These are phyloP conservation scores for Amphimedon queenslandica DNA, from an alignment of 37 sponge, comb jelly and placozoan genomes.

Conservation along the genomic window DNA sequence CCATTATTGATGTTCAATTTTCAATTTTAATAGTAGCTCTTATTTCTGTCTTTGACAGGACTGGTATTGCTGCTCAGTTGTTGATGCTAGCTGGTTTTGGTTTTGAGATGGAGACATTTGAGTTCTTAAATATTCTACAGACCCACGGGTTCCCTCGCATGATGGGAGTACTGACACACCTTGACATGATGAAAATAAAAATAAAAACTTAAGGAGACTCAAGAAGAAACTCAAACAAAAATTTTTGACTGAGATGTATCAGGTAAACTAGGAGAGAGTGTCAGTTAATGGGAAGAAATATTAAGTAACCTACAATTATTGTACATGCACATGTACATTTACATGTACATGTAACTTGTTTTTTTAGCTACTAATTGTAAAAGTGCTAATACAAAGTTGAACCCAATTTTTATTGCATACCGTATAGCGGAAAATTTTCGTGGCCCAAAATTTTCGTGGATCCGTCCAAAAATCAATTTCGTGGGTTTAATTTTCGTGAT, in stretches of 20 bases:
- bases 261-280: conserved; percentile 52
- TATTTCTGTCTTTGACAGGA: too few relatives aligned
- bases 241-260: conserved; percentile 98
- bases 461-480: too few relatives aligned
- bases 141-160: conserved; percentile 95
- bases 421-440: too few relatives aligned
- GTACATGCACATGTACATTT: too few relatives aligned
- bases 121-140: conserved; percentile 96
- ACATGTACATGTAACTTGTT: too few relatives aligned
- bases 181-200: conserved; percentile 80
- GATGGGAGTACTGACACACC: conserved; percentile 97
- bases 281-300: too few relatives aligned
- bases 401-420: neutral
- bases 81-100: conserved; percentile 94
- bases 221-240: conserved; percentile 91
- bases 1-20: neutral
- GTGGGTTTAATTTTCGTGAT: too few relatives aligned
- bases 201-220: conserved; percentile 58
- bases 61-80: conserved; percentile 39
- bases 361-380: too few relatives aligned
- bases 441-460: too few relatives aligned
- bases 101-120: conserved; percentile 99
- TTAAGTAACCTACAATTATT: too few relatives aligned
- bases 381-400: too few relatives aligned
- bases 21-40: too few relatives aligned